These are phyloP conservation scores for Eupithecia dodoneata DNA, from an alignment of 2,888 invertebrate species.

Conservation along the genomic window DNA sequence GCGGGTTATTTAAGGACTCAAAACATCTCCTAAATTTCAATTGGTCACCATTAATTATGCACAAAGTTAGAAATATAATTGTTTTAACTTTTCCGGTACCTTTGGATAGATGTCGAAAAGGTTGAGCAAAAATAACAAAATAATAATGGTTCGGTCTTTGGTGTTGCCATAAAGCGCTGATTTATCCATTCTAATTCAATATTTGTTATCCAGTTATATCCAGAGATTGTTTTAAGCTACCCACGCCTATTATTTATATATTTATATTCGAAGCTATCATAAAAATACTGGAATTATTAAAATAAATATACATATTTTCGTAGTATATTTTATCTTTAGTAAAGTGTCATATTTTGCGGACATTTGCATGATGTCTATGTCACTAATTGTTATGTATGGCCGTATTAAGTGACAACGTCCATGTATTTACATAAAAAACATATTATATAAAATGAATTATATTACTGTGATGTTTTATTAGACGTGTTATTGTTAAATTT, in stretches of 20 bases:
- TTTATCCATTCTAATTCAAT: neutral
- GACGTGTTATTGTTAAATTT: neutral
- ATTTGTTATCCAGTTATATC: neutral
- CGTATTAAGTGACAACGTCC: conserved; percentile 3
- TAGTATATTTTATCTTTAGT: neutral
- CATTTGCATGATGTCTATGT: neutral
- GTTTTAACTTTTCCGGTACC: neutral
- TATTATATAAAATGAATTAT: neutral
- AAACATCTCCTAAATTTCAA: conserved; percentile 14
- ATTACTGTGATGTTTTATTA: neutral
- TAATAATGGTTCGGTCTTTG: too few relatives aligned
- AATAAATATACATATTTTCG: conserved; percentile 4
- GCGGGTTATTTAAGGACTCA: conserved; percentile 17
- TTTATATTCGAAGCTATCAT: neutral
- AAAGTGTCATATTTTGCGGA: conserved; percentile 9
- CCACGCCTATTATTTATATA: neutral
- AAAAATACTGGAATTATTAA: neutral
- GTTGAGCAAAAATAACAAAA: neutral
- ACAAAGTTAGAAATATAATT: neutral
- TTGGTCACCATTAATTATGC: neutral
- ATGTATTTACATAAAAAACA: neutral
- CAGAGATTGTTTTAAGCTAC: neutral
- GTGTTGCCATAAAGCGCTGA: neutral
- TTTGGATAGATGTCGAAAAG: neutral
- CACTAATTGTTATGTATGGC: conserved; percentile 9